A percentile compares a stretch with the other conserved stretches of the same genome.
phyloP scores from a whole-genome alignment of 2,888 invertebrate species.

The Drosophila neotestacea region DNA sequence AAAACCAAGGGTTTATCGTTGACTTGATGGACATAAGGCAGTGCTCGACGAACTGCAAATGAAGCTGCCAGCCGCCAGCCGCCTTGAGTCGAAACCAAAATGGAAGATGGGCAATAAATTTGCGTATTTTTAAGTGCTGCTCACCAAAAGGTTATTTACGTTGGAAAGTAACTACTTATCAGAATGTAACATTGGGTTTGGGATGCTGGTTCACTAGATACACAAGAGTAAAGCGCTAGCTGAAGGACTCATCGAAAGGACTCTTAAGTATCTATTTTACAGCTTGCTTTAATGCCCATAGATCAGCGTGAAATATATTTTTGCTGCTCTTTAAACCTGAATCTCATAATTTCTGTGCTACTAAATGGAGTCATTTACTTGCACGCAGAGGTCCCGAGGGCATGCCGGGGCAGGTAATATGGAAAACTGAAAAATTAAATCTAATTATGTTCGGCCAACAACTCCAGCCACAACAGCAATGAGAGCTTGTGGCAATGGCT shows the following conservation, averaged over 20 bases:
- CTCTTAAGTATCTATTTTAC: slow-evolving; percentile 36
- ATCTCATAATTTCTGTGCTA: slow-evolving; percentile 32
- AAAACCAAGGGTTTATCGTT: slow-evolving; percentile 70
- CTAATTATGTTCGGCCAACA: slow-evolving; percentile 71
- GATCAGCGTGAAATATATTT: slow-evolving; percentile 33
- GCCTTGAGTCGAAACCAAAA: slow-evolving; percentile 36
- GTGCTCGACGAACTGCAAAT: slow-evolving; percentile 13
- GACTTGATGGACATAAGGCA: slow-evolving; percentile 55
- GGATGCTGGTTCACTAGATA: slow-evolving; percentile 25
- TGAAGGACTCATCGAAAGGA: slow-evolving; percentile 10
- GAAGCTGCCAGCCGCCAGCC: slow-evolving; percentile 4
- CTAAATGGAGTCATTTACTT: slow-evolving; percentile 52
- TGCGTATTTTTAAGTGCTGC: slow-evolving; percentile 56
- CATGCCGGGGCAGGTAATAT: slow-evolving; percentile 21
- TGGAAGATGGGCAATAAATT: slow-evolving; percentile 70
- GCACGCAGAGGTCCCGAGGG: slow-evolving; percentile 16
- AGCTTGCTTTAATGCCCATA: slow-evolving; percentile 33
- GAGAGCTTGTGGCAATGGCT: neutral
- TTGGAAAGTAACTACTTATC: slow-evolving; percentile 37
- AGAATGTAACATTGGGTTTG: slow-evolving; percentile 21
- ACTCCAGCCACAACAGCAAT: slow-evolving; percentile 36
- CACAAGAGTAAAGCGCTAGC: slow-evolving; percentile 36
- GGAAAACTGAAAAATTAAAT: slow-evolving; percentile 72
- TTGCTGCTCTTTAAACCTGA: slow-evolving; percentile 11
- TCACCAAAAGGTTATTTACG: slow-evolving; percentile 56